Evolutionary conservation across 2,888 invertebrate genomes (phyloP), one percentile per base, ranked within the genome.

Genomic region (Aleiodes testaceus): DNA sequence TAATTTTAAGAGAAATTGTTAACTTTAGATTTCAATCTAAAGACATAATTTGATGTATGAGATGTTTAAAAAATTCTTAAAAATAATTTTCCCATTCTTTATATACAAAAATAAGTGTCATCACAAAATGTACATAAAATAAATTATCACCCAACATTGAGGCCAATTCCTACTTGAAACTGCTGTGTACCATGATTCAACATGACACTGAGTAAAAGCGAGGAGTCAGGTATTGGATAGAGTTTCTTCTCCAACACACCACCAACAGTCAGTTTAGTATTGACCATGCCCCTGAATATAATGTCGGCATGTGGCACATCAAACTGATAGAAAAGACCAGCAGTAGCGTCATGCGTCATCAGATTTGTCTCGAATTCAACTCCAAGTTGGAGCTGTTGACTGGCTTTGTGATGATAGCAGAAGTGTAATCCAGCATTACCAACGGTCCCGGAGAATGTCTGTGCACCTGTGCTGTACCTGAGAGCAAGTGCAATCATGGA

Each of bases 371-470:
- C 92, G 61, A 93, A 83, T 81, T 93, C 93, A 0, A 92, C 91
- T 1, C 93, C 93, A 73, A 93, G 79, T 80, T 92, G 91, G 22
- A 91, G 80, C 72, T 91, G 90, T 68, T 90, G 90, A 78, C 90
- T 91, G 14, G 90, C 89, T 80, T 90, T 90, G 70, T 91, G 92
- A 81, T 91, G 91, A 82, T 91, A 93, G 75, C 91, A 91, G 0
- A 91, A 80, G 77, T 92, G 92, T 12, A 91, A 44, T 9, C 85
- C 86, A 22, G 81, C 81, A 53, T 81, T 79, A 18, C 87, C 83
- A 2, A 94, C 61, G 0, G 94, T 93, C 3, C 93, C 92, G 0
- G 94, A 93, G 80, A 94, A 89, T 79, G 93, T 93, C 0, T 91
- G 90, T 78, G 91, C 90, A 83, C 90, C 90, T 5, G 88, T 90